These are phyloP conservation scores for Monochamus alternatus DNA, from an alignment of 2,888 invertebrate species.

Conservation along the genomic window DNA sequence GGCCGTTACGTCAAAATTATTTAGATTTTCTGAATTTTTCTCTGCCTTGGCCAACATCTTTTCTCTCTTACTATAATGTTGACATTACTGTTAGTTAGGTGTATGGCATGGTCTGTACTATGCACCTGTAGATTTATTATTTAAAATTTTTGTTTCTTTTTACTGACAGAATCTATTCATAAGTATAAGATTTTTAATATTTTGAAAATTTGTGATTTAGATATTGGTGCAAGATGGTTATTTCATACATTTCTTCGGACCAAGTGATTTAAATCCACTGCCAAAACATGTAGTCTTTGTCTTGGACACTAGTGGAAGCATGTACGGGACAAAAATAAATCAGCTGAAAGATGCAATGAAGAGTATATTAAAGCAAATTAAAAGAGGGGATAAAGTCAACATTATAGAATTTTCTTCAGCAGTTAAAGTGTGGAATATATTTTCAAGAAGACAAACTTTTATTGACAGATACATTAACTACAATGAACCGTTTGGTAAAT, in stretches of 20 bases:
- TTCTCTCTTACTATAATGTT: too few relatives aligned
- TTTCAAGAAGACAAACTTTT: conserved; percentile 64
- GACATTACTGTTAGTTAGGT: too few relatives aligned
- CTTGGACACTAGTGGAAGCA: conserved; percentile 73
- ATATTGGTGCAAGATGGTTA: conserved; percentile 65
- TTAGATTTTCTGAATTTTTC: too few relatives aligned
- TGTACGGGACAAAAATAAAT: conserved; percentile 70
- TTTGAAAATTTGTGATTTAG: background rate
- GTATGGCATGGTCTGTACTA: too few relatives aligned
- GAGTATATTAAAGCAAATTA: conserved; percentile 76
- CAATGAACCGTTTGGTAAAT: conserved; percentile 36
- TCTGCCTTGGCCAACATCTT: too few relatives aligned
- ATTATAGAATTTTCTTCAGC: conserved; percentile 77
- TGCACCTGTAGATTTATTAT: too few relatives aligned
- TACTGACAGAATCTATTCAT: too few relatives aligned
- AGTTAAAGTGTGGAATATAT: conserved; percentile 73
- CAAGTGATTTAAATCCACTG: conserved; percentile 64
- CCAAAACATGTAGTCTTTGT: conserved; percentile 72
- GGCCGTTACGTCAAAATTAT: too few relatives aligned
- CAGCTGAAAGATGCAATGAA: conserved; percentile 75
- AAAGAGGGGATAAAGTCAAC: conserved; percentile 77
- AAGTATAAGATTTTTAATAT: too few relatives aligned
- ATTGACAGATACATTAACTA: conserved; percentile 58
- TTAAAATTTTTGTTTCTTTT: too few relatives aligned
- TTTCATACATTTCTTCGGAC: conserved; percentile 73